phyloP scores from a whole-genome alignment of 2,113 vertebrate genomes.

The Holacanthus passer region DNA sequence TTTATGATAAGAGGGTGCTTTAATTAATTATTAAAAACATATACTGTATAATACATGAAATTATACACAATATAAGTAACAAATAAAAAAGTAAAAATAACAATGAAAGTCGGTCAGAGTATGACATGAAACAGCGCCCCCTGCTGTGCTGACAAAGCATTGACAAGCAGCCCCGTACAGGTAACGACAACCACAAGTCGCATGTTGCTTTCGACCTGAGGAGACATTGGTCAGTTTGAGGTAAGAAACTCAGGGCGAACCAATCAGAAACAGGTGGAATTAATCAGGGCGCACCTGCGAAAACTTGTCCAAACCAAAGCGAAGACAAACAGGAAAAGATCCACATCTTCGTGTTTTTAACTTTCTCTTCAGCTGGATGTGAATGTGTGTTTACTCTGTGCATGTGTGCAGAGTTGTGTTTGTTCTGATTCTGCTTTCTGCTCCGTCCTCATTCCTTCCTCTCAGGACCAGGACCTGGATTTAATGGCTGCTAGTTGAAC shows the following conservation, averaged over 20 bases:
- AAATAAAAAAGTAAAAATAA: not conserved
- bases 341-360: not conserved
- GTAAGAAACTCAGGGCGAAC: too few species aligned
- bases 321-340: not conserved
- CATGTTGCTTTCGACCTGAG: too few species aligned
- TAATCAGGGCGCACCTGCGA: too few species aligned
- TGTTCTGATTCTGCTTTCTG: not conserved
- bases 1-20: too few species aligned
- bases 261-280: too few species aligned
- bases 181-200: too few species aligned
- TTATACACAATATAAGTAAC: not conserved
- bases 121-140: constrained; percentile 9
- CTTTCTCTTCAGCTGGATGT: not conserved
- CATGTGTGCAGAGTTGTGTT: rapidly evolving
- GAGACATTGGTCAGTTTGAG: too few species aligned
- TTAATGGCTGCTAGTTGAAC: not conserved
- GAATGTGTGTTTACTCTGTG: too few species aligned
- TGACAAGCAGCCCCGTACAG: too few species aligned
- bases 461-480: not conserved
- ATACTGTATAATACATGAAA: not conserved
- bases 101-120: not conserved
- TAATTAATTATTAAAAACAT: too few species aligned
- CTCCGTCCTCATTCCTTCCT: not conserved
- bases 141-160: not conserved
- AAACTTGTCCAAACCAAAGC: not conserved